Percentiles rank a stretch among this genome's conserved stretches.
Conservation (phyloP, 2,888 invertebrate species). For the Andrena flavipes region DNA sequence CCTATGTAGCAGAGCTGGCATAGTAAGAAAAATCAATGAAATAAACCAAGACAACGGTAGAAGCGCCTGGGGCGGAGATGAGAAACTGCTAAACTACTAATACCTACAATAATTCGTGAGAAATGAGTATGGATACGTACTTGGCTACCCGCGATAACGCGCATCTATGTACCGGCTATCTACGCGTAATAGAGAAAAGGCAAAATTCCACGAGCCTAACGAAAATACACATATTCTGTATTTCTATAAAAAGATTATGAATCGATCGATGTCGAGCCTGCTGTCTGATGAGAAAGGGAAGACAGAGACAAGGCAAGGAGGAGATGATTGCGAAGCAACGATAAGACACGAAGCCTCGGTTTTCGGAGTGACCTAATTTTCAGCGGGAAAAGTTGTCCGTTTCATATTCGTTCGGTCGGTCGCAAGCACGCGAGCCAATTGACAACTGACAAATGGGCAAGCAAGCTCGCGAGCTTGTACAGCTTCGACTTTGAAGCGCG, state of each 20-base stretch:
- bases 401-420: conserved; percentile 37
- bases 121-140: background rate
- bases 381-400: conserved; percentile 65
- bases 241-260: no score
- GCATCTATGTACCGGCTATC: no score
- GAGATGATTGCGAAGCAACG: conserved; percentile 14
- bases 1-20: background rate
- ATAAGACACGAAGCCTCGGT: conserved; percentile 23
- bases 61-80: no score
- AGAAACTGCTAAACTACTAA: no score
- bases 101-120: background rate
- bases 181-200: no score
- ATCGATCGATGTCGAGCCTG: no score
- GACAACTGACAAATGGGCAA: background rate
- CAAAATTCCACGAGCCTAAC: no score
- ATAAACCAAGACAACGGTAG: background rate
- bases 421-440: conserved; percentile 2
- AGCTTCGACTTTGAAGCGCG: background rate
- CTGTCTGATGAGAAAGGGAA: no score
- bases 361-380: conserved; percentile 64
- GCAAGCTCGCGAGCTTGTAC: background rate
- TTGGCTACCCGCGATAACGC: no score
- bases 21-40: background rate
- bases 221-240: no score
- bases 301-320: conserved; percentile 6